phyloP scores from a whole-genome alignment of 1,140 invertebrate genomes.

The Trachymyrmex septentrionalis region DNA sequence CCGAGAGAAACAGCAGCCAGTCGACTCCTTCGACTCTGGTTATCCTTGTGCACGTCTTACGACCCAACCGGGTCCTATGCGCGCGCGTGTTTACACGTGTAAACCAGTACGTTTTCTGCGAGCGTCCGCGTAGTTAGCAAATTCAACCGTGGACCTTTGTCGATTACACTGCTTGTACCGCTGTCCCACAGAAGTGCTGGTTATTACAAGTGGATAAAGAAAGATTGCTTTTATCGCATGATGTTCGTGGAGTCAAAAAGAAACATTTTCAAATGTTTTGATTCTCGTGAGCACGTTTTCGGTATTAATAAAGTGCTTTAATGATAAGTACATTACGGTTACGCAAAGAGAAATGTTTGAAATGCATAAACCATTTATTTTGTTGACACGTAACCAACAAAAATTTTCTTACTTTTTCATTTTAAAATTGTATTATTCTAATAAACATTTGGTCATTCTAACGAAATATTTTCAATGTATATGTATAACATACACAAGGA shows the following conservation, averaged over 20 bases:
- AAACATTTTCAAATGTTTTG: background rate
- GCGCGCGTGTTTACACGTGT: slow-evolving; percentile 31
- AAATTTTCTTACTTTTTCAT: too few species aligned
- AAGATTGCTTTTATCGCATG: background rate
- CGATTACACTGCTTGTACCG: slow-evolving; percentile 9
- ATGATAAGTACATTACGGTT: background rate
- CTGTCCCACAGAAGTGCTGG: background rate
- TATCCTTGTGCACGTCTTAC: slow-evolving; percentile 19
- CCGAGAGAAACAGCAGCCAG: slow-evolving; percentile 28
- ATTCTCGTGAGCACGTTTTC: background rate
- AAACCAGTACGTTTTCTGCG: slow-evolving; percentile 30
- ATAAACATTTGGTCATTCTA: too few species aligned
- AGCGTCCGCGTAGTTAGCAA: slow-evolving; percentile 15
- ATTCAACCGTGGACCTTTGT: background rate
- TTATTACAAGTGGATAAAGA: background rate
- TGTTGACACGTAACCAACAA: too few species aligned
- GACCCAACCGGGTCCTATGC: slow-evolving; percentile 13
- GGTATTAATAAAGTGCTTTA: background rate
- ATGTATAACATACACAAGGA: too few species aligned
- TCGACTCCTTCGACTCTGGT: slow-evolving; percentile 13
- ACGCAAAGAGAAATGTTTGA: too few species aligned
- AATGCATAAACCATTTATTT: too few species aligned
- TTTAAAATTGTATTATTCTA: too few species aligned
- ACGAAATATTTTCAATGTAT: too few species aligned
- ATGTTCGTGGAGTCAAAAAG: background rate